Percentiles rank a stretch among this genome's conserved stretches.
Conservation (phyloP, 2,113 vertebrate genomes). For the Laticauda laticaudata region DNA sequence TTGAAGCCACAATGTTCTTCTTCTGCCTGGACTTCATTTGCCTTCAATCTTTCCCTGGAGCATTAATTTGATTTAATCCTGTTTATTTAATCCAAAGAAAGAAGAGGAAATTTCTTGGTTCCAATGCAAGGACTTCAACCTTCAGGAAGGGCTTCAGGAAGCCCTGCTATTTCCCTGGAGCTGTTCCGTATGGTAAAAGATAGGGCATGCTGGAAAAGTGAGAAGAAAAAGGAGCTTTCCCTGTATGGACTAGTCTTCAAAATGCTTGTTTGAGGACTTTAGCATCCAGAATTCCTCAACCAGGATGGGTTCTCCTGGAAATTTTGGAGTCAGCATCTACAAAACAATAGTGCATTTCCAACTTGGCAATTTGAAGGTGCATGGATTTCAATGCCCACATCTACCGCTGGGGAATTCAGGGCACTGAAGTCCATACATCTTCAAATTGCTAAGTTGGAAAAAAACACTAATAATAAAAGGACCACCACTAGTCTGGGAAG, state of each 20-base stretch:
- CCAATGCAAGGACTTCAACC: neutral
- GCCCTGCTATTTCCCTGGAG: neutral
- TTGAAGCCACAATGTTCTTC: no score
- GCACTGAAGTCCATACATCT: neutral
- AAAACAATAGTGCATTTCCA: neutral
- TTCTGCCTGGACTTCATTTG: no score
- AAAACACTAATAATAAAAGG: neutral
- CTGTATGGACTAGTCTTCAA: neutral
- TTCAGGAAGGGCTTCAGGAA: neutral
- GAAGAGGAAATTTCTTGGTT: neutral
- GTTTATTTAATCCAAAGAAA: neutral
- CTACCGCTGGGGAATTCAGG: neutral
- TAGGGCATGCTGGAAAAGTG: neutral
- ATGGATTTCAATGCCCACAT: neutral
- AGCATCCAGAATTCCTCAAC: neutral
- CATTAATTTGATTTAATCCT: no score
- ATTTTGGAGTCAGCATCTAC: neutral
- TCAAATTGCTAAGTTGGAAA: neutral
- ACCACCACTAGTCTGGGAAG: neutral
- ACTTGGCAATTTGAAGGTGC: neutral
- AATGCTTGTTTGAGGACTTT: neutral
- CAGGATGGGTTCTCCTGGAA: neutral
- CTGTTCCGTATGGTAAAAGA: neutral
- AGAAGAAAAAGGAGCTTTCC: neutral
- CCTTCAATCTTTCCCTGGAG: no score